Evolutionary conservation across 2,113 vertebrate genomes (phyloP).

Genomic region (Gavia stellata): DNA sequence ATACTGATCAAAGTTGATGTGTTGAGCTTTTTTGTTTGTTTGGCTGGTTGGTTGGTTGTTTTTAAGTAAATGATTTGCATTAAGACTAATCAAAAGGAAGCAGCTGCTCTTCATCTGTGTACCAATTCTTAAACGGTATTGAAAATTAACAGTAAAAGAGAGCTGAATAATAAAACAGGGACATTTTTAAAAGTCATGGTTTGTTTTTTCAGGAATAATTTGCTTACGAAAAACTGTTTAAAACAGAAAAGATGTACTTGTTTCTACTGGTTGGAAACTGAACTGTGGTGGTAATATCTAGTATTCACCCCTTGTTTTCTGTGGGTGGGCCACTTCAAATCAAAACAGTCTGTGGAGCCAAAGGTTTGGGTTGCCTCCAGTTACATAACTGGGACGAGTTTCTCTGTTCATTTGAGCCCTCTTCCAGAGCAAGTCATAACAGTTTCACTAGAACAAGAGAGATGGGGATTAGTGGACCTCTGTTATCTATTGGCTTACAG

Average conservation of each 20-base stretch:
- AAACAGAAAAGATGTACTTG: background rate
- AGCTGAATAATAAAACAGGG: background rate
- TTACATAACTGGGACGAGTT: background rate
- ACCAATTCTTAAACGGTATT: background rate
- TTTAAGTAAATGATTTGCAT: background rate
- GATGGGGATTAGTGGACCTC: background rate
- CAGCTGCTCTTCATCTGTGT: background rate
- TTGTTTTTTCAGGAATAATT: background rate
- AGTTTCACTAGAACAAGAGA: background rate
- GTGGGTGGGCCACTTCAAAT: background rate
- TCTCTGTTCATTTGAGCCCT: background rate
- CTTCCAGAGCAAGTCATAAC: background rate
- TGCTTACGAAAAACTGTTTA: background rate
- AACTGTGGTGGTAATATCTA: background rate
- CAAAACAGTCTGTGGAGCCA: background rate
- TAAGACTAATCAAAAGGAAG: background rate
- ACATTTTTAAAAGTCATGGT: background rate
- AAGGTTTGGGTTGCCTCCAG: background rate
- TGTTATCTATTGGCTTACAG: background rate
- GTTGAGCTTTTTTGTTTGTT: fast-evolving
- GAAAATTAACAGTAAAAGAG: background rate
- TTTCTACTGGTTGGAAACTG: background rate
- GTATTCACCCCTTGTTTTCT: background rate
- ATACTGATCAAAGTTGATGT: background rate
- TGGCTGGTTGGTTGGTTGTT: background rate